Evolutionary conservation across 2,113 vertebrate species (phyloP), one percentile per base, ranked within the genome.

Genomic region (Sceloporus tristichus): DNA sequence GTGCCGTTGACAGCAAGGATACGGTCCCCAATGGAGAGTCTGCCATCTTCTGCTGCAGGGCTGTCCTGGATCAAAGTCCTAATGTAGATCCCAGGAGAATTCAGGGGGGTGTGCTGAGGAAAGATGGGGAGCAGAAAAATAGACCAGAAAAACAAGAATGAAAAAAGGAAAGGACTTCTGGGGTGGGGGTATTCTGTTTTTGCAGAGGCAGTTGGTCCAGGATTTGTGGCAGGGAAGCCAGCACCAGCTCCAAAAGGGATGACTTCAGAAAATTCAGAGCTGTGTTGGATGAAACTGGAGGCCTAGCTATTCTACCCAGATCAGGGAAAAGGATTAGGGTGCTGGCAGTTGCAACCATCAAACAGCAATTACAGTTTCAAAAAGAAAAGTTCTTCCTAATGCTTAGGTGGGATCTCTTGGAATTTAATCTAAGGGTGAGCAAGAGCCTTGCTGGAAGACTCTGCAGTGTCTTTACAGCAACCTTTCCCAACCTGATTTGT

Each of bases 1-100:
- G 97, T 98, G 68, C 98, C 98, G 0, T 99, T 98, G 91, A 98
- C 98, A 2, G 98, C 98, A 93, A 99, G 97, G 95, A 99, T 99
- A 21, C 98, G 97, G 94, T 99, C 99, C 42, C 99, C 98, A 0
- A 99, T 97, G 42, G 97, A 96, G 86, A 99, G 97, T 9, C 98
- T 87, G 62, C 99, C 98, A 0, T 99, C 98, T 0, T 97, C 86
- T 0, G 98, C 98, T 0, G 98, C 99, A 0, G 99, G 98, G 59
- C 98, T 98, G 42, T 98, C 98, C 0, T 98, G 98, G 19, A 99
- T 98, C 92, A 99, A 96, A 0, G 98, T 99, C 93, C 98, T 97
- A 96, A 99, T 98, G 95, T 99, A 99, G 93, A 99, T 99, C 70
- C 99, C 99, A 0, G 98, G 98, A 66, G 97, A 91, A 9, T 97